phyloP scores from a whole-genome alignment of 2,888 invertebrate species.

The Strigamia transsilvanica region DNA sequence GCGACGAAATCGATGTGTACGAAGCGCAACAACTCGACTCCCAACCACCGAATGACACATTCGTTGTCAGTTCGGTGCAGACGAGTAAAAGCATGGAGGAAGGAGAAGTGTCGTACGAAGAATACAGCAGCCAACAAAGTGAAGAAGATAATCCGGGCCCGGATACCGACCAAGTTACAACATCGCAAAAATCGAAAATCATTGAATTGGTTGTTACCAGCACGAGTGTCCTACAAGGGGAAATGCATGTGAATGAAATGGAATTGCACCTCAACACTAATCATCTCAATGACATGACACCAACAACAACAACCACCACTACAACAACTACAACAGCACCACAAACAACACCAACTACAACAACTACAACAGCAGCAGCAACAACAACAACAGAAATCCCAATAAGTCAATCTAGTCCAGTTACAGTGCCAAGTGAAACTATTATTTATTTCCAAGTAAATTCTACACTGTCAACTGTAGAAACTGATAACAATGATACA shows the following conservation, averaged over 20 bases:
- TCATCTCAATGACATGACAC: background rate
- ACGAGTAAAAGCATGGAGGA: slow-evolving; percentile 42
- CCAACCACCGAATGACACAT: background rate
- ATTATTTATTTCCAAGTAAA: background rate
- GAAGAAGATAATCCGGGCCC: background rate
- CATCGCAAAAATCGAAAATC: background rate
- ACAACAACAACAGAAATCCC: background rate
- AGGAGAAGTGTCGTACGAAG: background rate
- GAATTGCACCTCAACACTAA: background rate
- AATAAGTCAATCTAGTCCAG: slow-evolving; percentile 37
- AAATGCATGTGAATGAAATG: background rate
- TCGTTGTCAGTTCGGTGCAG: slow-evolving; percentile 22
- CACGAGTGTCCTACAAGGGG: background rate
- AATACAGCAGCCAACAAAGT: background rate
- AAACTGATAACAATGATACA: background rate
- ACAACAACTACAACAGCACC: background rate
- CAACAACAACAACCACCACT: background rate
- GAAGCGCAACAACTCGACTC: background rate
- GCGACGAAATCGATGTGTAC: background rate
- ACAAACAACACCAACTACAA: background rate
- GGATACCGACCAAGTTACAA: background rate
- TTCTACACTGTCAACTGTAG: background rate
- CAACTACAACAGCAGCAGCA: background rate
- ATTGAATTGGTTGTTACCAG: background rate
- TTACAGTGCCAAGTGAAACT: slow-evolving; percentile 37